These are phyloP conservation scores for Melanargia galathea DNA, from an alignment of 2,888 invertebrate genomes.

Conservation along the genomic window DNA sequence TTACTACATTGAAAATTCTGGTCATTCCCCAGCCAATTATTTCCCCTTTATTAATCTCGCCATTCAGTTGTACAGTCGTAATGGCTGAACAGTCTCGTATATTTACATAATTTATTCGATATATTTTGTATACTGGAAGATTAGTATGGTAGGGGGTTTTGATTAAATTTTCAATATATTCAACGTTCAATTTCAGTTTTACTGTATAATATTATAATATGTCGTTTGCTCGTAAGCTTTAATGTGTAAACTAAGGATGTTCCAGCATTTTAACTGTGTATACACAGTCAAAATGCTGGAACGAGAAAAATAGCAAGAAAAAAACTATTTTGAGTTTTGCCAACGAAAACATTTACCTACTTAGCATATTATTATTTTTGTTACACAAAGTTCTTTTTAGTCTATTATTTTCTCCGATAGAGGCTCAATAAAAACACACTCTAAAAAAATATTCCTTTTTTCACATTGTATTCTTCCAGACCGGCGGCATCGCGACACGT, in stretches of 20 bases:
- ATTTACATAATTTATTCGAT: not conserved
- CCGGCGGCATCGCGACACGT: too few relatives aligned
- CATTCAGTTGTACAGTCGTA: not conserved
- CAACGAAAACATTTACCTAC: too few relatives aligned
- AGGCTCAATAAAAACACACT: conserved; percentile 19
- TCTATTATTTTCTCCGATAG: not conserved
- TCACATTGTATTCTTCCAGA: not conserved
- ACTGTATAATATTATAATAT: too few relatives aligned
- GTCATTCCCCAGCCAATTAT: not conserved
- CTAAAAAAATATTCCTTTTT: conserved; percentile 19
- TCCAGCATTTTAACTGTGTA: too few relatives aligned
- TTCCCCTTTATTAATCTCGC: conserved; percentile 8
- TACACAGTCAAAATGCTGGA: not conserved
- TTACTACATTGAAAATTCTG: conserved; percentile 6
- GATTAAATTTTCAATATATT: too few relatives aligned
- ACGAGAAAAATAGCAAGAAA: too few relatives aligned
- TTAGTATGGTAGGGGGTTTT: not conserved
- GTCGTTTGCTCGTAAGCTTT: too few relatives aligned
- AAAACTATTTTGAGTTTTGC: too few relatives aligned
- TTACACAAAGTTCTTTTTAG: not conserved
- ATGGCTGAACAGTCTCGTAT: not conserved
- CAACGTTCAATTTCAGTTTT: too few relatives aligned
- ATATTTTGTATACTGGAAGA: not conserved
- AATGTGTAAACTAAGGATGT: too few relatives aligned
- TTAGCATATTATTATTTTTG: not conserved